phyloP scores from a whole-genome alignment of 2,888 invertebrate species.

The Hemithea aestivaria region DNA sequence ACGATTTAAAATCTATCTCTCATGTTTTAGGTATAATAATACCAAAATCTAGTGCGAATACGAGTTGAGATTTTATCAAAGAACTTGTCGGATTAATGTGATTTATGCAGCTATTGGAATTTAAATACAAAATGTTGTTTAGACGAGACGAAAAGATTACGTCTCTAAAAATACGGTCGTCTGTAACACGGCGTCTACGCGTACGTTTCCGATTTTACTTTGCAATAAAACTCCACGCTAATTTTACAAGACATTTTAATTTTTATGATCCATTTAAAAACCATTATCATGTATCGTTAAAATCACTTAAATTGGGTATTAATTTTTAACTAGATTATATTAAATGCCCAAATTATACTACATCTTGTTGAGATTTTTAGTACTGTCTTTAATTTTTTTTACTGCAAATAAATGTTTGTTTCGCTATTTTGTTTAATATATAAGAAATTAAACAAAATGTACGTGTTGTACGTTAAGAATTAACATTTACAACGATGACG shows the following conservation, averaged over 20 bases:
- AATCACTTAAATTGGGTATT: slow-evolving; percentile 6
- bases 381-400: too few relatives aligned
- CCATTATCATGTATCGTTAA: slow-evolving; percentile 11
- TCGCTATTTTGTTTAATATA: too few relatives aligned
- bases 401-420: too few relatives aligned
- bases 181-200: slow-evolving; percentile 7
- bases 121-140: slow-evolving; percentile 4
- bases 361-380: too few relatives aligned
- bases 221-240: slow-evolving; percentile 13
- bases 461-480: too few relatives aligned
- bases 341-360: background rate
- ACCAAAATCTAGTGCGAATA: too few relatives aligned
- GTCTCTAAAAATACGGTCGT: slow-evolving; percentile 10
- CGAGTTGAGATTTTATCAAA: background rate
- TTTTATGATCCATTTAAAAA: slow-evolving; percentile 13
- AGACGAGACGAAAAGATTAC: slow-evolving; percentile 11
- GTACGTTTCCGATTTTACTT: slow-evolving; percentile 9
- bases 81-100: slow-evolving; percentile 5
- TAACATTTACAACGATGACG: too few relatives aligned
- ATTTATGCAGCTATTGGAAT: slow-evolving; percentile 12
- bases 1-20: too few relatives aligned
- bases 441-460: too few relatives aligned
- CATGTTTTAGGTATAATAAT: too few relatives aligned
- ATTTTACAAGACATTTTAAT: slow-evolving; percentile 15
- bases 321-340: background rate